Evolutionary conservation across 2,888 invertebrate species (phyloP).

Genomic region (Salticus scenicus): DNA sequence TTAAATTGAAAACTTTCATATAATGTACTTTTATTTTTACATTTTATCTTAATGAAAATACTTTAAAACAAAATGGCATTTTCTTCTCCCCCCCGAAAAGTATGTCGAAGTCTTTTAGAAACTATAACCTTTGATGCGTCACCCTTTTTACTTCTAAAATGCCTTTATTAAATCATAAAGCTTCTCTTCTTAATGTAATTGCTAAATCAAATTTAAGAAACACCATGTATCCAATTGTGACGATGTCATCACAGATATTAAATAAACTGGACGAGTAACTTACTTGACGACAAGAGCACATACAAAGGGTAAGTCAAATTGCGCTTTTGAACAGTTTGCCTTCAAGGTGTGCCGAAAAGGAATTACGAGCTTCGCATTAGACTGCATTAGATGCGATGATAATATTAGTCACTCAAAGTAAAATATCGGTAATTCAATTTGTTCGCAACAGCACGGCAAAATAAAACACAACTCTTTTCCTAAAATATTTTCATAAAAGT

Average conservation of each 20-base stretch:
- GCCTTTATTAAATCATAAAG: background rate
- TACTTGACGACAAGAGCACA: background rate
- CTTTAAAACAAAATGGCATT: too few relatives aligned
- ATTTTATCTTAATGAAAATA: too few relatives aligned
- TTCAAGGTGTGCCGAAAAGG: background rate
- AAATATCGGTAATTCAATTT: background rate
- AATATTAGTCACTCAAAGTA: background rate
- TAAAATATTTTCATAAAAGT: too few relatives aligned
- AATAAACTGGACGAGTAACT: background rate
- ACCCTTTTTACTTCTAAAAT: background rate
- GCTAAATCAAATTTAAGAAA: conserved; percentile 1
- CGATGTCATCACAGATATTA: background rate
- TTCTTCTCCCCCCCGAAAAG: too few relatives aligned
- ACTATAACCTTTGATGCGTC: too few relatives aligned
- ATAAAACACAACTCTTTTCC: too few relatives aligned
- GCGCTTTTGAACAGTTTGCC: background rate
- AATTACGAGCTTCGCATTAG: background rate
- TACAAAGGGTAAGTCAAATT: background rate
- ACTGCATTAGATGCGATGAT: background rate
- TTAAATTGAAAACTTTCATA: too few relatives aligned
- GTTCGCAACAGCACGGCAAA: too few relatives aligned
- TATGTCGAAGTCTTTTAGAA: too few relatives aligned
- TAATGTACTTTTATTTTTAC: too few relatives aligned
- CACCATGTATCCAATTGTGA: background rate
- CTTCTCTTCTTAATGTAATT: background rate